A percentile compares a stretch with the other conserved stretches of the same genome.
Conservation (phyloP, 2,113 vertebrate genomes). For the Catharus bicknelli region DNA sequence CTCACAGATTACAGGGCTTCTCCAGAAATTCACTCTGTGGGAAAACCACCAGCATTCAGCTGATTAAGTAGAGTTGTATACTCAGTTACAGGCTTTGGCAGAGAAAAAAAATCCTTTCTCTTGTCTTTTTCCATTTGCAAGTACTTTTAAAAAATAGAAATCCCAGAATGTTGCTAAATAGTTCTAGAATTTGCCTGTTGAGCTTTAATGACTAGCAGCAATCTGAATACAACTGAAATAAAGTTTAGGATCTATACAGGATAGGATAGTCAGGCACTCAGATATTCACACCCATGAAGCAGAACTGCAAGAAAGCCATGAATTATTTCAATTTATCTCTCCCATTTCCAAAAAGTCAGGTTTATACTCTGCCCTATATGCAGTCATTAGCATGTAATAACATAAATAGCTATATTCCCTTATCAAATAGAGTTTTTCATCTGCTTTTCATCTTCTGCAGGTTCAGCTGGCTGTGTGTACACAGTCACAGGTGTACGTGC, state of each 20-base stretch:
- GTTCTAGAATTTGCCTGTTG: neutral
- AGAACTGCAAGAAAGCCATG: neutral
- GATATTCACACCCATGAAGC: neutral
- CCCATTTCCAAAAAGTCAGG: neutral
- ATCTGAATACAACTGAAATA: neutral
- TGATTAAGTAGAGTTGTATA: neutral
- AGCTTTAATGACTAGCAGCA: neutral
- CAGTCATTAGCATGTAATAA: neutral
- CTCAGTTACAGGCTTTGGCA: neutral
- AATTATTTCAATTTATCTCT: neutral
- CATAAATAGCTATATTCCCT: neutral
- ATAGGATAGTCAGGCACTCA: neutral
- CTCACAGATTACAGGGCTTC: neutral
- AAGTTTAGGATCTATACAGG: neutral
- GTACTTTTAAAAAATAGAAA: neutral
- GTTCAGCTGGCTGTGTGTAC: neutral
- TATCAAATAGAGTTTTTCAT: neutral
- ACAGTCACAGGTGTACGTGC: neutral
- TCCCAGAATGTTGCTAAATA: neutral
- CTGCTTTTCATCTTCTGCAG: conserved; percentile 31
- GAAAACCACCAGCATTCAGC: neutral
- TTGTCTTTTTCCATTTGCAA: neutral
- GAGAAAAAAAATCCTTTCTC: neutral
- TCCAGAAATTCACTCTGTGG: neutral
- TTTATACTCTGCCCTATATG: neutral